These are phyloP conservation scores for Labeo calbasu DNA, from an alignment of 2,797 vertebrate genomes.

Conservation along the genomic window DNA sequence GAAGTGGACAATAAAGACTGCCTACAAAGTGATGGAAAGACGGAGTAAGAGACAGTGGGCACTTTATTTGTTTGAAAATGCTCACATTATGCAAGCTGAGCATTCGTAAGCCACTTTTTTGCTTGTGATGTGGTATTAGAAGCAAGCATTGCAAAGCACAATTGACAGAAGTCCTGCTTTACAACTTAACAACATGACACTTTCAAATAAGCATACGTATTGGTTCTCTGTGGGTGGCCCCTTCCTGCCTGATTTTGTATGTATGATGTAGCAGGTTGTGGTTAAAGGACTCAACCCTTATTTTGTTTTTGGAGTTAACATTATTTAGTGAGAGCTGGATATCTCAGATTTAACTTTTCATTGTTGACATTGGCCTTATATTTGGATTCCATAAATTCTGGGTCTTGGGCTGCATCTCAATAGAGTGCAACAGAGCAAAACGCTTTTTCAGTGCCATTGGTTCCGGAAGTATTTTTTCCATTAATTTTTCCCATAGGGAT, in stretches of 20 bases:
- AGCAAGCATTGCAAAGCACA: constrained; percentile 7
- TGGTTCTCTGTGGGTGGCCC: constrained; percentile 15
- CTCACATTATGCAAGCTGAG: constrained; percentile 16
- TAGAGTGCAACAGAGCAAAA: background rate
- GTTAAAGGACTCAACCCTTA: background rate
- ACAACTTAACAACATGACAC: background rate
- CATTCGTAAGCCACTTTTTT: constrained; percentile 18
- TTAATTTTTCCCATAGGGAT: background rate
- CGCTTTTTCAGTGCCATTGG: background rate
- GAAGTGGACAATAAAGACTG: constrained; percentile 47
- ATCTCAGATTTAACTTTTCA: background rate
- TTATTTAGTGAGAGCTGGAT: background rate
- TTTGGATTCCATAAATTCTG: constrained; percentile 11
- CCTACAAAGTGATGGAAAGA: constrained; percentile 44
- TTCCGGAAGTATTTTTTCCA: background rate
- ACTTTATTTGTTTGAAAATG: constrained; percentile 25
- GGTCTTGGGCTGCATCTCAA: background rate
- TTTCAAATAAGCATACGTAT: background rate
- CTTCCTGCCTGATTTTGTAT: constrained; percentile 29
- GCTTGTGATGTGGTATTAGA: constrained; percentile 36
- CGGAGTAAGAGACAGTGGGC: constrained; percentile 24
- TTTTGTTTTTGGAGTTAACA: background rate
- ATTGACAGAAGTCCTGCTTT: constrained; percentile 18
- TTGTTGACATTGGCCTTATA: constrained; percentile 5
- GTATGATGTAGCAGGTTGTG: constrained; percentile 12